Conservation (phyloP, 2,888 invertebrate genomes). For the Nemotelus nigrinus region DNA sequence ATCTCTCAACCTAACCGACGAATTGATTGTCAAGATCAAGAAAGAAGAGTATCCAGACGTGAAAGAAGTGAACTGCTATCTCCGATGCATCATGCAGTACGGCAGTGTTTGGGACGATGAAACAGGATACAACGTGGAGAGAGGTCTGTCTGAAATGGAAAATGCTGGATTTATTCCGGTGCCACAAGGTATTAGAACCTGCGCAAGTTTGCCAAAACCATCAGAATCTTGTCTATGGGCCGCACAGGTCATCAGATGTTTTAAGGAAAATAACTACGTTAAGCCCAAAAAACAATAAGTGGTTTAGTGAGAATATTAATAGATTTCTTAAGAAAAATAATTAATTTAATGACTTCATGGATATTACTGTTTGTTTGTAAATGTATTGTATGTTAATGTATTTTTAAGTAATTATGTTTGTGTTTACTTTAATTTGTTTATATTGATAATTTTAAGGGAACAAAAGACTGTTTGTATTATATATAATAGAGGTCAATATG, state of each 20-base stretch:
- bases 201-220: not conserved
- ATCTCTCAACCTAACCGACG: not conserved
- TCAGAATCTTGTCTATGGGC: constrained; percentile 12
- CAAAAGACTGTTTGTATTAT: too few species aligned
- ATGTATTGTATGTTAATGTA: too few species aligned
- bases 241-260: not conserved
- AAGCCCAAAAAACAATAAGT: not conserved
- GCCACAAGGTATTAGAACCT: not conserved
- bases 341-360: too few species aligned
- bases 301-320: not conserved
- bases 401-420: too few species aligned
- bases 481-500: too few species aligned
- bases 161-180: not conserved
- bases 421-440: too few species aligned
- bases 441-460: too few species aligned
- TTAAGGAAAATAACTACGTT: constrained; percentile 6
- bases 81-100: constrained; percentile 10
- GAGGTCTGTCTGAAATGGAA: constrained; percentile 6
- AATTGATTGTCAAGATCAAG: constrained; percentile 16
- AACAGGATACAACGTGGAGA: constrained; percentile 12
- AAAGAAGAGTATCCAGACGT: constrained; percentile 14
- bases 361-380: too few species aligned
- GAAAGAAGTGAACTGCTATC: constrained; percentile 21
- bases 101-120: constrained; percentile 25
- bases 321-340: not conserved